These are phyloP conservation scores for Rhabdophis nuchalis DNA, from an alignment of 2,797 vertebrate genomes.

Conservation along the genomic window DNA sequence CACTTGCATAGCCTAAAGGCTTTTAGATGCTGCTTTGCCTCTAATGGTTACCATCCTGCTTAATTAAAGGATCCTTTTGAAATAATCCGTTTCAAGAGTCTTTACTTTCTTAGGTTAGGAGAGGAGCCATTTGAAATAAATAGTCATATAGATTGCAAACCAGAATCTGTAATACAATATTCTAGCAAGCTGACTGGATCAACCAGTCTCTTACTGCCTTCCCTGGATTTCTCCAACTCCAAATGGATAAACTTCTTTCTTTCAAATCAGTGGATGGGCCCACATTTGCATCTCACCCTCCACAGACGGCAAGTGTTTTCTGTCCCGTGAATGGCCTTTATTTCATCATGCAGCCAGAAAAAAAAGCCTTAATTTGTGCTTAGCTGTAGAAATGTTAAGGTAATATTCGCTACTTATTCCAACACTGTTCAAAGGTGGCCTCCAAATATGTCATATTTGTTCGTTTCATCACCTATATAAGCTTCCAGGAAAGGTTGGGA, in stretches of 20 bases:
- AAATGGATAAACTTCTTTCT: background rate
- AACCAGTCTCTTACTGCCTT: background rate
- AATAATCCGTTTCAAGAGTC: too few relatives aligned
- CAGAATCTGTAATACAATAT: background rate
- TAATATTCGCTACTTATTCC: background rate
- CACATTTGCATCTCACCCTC: background rate
- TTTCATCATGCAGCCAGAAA: background rate
- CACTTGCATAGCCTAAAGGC: too few relatives aligned
- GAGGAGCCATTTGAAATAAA: too few relatives aligned
- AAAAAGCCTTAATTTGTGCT: background rate
- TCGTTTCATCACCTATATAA: background rate
- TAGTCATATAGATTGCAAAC: background rate
- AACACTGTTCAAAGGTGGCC: background rate
- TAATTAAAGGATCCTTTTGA: too few relatives aligned
- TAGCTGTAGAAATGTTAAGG: background rate
- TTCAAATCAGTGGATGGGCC: background rate
- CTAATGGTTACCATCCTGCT: too few relatives aligned
- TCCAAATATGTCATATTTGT: background rate
- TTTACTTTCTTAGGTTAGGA: too few relatives aligned
- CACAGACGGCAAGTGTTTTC: background rate
- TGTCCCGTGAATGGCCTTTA: background rate
- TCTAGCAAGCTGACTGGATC: background rate
- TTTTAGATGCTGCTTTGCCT: too few relatives aligned
- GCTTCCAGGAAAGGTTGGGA: background rate
- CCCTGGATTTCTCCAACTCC: background rate